phyloP scores from a whole-genome alignment of 2,113 vertebrate genomes.

The Rhynchomys soricoides region DNA sequence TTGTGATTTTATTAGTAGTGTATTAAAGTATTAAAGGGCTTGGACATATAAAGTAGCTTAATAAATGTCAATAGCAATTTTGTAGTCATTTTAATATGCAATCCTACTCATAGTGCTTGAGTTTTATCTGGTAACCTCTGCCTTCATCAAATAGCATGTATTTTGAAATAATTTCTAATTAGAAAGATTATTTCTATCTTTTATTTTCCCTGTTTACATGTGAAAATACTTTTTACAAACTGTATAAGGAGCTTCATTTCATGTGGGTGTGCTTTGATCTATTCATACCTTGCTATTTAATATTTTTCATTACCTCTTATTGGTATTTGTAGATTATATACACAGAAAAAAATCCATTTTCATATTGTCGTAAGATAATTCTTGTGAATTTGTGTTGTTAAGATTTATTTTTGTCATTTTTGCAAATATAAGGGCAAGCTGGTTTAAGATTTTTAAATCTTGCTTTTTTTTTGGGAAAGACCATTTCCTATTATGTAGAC shows the following conservation, averaged over 20 bases:
- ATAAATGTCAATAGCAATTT: background rate
- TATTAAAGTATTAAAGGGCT: background rate
- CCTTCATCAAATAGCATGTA: background rate
- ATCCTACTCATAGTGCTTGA: background rate
- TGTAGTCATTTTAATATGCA: background rate
- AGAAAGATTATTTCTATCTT: background rate
- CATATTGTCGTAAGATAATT: background rate
- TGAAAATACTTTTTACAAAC: background rate
- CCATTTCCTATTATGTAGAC: background rate
- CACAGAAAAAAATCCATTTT: background rate
- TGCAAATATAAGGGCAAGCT: background rate
- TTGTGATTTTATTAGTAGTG: background rate
- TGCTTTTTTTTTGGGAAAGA: background rate
- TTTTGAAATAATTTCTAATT: slow-evolving; percentile 31
- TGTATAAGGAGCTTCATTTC: background rate
- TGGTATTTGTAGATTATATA: background rate
- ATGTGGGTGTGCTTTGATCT: background rate
- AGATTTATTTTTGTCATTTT: background rate
- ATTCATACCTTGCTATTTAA: background rate
- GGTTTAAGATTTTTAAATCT: background rate
- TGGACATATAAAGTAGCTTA: background rate
- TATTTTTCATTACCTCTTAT: background rate
- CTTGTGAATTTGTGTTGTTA: background rate
- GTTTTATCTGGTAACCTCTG: background rate
- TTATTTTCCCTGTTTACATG: background rate